These are phyloP conservation scores for Syndactyla subalaris DNA, from an alignment of 2,797 vertebrate genomes.

Conservation along the genomic window DNA sequence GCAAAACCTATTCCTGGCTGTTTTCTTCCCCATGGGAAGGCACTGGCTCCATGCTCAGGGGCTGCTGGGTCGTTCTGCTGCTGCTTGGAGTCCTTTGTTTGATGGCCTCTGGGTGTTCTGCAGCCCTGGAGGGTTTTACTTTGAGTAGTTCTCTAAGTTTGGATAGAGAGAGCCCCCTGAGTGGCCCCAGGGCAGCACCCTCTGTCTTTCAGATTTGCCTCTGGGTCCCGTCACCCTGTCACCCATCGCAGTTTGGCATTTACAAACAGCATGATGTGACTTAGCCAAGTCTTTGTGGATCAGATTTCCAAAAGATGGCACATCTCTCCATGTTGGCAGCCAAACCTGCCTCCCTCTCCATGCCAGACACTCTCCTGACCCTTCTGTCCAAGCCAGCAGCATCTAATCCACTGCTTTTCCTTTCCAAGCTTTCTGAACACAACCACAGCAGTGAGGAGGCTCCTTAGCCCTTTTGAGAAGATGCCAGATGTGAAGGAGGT, in stretches of 20 bases:
- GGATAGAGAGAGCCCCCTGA: rapidly evolving
- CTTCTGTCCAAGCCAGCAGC: background rate
- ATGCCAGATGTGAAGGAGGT: rapidly evolving
- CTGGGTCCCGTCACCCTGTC: rapidly evolving
- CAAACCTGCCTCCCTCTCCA: background rate
- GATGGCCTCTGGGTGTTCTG: rapidly evolving
- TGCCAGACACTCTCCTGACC: background rate
- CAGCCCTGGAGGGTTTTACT: background rate
- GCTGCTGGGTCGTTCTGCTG: background rate
- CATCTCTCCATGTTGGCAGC: background rate
- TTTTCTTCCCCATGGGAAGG: background rate
- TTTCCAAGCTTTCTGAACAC: background rate
- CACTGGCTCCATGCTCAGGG: too few relatives aligned
- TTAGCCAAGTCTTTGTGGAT: background rate
- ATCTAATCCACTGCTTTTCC: background rate
- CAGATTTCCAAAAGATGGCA: background rate
- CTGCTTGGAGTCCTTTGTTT: rapidly evolving
- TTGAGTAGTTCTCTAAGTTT: background rate
- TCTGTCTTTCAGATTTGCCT: rapidly evolving
- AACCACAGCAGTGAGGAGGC: background rate
- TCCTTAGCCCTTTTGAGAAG: background rate
- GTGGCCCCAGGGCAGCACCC: background rate
- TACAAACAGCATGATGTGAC: background rate
- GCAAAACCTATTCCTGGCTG: background rate
- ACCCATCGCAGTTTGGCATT: background rate